A percentile compares a stretch with the other conserved stretches of the same genome.
These are phyloP conservation scores for Larimichthys crocea DNA, from an alignment of 2,113 vertebrate species.

Conservation along the genomic window DNA sequence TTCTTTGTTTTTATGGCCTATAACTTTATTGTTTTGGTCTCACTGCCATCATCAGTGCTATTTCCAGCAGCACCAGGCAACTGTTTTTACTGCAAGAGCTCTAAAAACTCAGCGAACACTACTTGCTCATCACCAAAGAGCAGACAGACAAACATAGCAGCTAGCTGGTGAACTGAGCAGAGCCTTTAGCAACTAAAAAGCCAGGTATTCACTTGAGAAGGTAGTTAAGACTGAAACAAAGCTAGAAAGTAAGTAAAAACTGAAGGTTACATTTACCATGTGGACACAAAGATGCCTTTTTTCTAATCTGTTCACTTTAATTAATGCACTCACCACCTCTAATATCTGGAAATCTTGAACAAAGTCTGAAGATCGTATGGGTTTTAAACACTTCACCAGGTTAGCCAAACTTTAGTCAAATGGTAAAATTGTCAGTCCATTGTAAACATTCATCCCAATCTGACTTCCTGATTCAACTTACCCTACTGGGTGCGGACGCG, in stretches of 20 bases:
- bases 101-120: not conserved
- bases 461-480: not conserved
- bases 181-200: not conserved
- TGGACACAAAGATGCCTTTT: no score
- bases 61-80: not conserved
- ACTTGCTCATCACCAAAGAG: not conserved
- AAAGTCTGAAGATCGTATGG: no score
- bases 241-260: not conserved
- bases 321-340: no score
- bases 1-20: not conserved
- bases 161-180: not conserved
- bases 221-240: not conserved
- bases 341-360: no score
- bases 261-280: no score
- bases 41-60: not conserved
- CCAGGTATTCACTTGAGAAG: not conserved
- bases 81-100: no score
- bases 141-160: not conserved
- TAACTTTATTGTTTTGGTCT: not conserved
- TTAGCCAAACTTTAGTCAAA: no score
- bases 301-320: no score
- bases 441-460: no score
- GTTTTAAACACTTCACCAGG: not conserved
- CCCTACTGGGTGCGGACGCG: no score
- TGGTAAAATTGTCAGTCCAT: no score